Evolutionary conservation across 2,797 vertebrate genomes (phyloP).

Genomic region (Choloepus didactylus): DNA sequence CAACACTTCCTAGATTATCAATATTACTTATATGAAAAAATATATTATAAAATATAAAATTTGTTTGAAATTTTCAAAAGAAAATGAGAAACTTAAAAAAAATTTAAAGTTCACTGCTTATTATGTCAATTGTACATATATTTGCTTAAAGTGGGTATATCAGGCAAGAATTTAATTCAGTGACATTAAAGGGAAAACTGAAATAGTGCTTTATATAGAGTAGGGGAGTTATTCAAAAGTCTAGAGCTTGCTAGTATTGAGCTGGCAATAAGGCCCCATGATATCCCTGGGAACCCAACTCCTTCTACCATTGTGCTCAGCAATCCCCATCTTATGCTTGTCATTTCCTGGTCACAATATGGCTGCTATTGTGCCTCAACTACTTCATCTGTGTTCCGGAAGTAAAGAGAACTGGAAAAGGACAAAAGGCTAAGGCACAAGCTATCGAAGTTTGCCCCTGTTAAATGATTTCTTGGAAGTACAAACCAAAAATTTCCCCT

Average conservation of each 20-base stretch:
- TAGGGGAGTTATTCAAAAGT: background rate
- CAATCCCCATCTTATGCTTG: background rate
- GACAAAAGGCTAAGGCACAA: background rate
- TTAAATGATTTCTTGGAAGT: background rate
- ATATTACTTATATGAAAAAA: background rate
- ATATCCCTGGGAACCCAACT: background rate
- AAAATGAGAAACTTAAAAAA: constrained; percentile 39
- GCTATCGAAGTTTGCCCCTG: background rate
- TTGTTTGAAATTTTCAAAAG: background rate
- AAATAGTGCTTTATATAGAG: background rate
- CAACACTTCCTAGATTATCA: background rate
- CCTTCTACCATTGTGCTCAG: background rate
- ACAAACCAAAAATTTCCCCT: background rate
- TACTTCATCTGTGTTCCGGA: background rate
- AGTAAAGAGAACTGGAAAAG: background rate
- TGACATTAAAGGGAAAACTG: background rate
- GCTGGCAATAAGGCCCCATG: background rate
- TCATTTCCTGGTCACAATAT: background rate
- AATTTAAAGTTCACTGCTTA: background rate
- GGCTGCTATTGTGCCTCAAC: background rate
- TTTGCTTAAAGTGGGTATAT: background rate
- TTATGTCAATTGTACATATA: background rate
- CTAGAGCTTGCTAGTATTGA: background rate
- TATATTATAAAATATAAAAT: background rate
- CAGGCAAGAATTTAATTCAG: background rate